Percentiles rank a stretch among this genome's conserved stretches.
Conservation (phyloP, 1,140 invertebrate genomes). For the Mycetomoellerius zeteki region DNA sequence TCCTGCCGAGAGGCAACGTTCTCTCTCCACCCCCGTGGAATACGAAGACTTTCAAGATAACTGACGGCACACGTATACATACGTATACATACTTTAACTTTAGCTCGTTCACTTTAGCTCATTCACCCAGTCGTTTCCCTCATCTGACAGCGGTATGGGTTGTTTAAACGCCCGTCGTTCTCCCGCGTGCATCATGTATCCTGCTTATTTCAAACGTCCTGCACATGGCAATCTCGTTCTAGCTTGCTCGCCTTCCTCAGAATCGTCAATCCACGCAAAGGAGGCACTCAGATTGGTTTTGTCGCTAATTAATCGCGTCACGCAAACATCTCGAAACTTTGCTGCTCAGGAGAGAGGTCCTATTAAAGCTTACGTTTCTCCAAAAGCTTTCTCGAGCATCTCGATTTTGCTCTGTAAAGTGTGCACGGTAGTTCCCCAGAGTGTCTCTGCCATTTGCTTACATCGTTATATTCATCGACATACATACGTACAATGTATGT, state of each 20-base stretch:
- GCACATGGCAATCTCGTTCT: background rate
- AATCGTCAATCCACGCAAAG: constrained; percentile 3
- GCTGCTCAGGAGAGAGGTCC: constrained; percentile 15
- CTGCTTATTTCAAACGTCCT: constrained; percentile 38
- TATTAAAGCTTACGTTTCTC: constrained; percentile 53
- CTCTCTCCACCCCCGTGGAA: constrained; percentile 40
- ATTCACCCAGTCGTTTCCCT: constrained; percentile 27
- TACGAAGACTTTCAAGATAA: constrained; percentile 64
- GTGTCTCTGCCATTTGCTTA: constrained; percentile 5
- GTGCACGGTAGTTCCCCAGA: constrained; percentile 13
- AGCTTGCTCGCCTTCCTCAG: background rate
- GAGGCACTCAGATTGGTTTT: constrained; percentile 46
- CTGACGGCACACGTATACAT: constrained; percentile 32
- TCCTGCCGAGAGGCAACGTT: constrained; percentile 66
- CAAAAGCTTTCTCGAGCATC: constrained; percentile 41
- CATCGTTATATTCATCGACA: background rate
- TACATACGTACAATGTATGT: constrained; percentile 12
- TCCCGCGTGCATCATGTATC: constrained; percentile 23
- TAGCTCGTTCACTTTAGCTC: constrained; percentile 48
- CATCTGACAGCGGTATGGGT: constrained; percentile 26
- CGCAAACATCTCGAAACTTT: constrained; percentile 46
- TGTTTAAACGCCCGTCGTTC: constrained; percentile 41
- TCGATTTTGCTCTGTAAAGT: constrained; percentile 24
- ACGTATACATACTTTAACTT: constrained; percentile 37
- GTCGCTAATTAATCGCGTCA: constrained; percentile 57